These are phyloP conservation scores for Acheta domesticus DNA, from an alignment of 2,888 invertebrate genomes.

Conservation along the genomic window DNA sequence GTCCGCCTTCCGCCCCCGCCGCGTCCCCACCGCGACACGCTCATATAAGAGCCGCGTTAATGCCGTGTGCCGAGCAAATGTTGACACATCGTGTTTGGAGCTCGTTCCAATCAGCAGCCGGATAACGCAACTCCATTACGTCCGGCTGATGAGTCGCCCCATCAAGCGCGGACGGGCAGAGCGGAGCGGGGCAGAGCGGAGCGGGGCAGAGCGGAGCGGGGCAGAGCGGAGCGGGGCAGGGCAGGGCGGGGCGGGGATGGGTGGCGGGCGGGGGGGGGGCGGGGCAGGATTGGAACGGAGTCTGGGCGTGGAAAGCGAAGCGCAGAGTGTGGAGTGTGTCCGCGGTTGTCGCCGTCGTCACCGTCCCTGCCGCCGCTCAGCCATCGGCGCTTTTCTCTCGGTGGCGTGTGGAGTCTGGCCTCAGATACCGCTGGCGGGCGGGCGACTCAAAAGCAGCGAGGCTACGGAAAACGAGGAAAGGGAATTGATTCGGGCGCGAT, in stretches of 20 bases:
- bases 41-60: constrained; percentile 18
- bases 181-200: neutral
- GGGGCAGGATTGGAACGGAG: neutral
- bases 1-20: neutral
- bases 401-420: too few relatives aligned
- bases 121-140: constrained; percentile 18
- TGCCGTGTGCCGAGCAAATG: constrained; percentile 18
- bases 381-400: too few relatives aligned
- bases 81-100: constrained; percentile 18
- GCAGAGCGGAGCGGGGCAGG: neutral
- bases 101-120: constrained; percentile 18
- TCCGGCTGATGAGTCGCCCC: constrained; percentile 9
- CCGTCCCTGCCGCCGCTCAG: too few relatives aligned
- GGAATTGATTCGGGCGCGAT: too few relatives aligned
- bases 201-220: neutral
- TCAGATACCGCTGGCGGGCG: too few relatives aligned
- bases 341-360: too few relatives aligned
- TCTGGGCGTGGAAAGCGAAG: neutral
- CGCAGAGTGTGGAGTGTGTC: neutral
- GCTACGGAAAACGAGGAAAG: too few relatives aligned
- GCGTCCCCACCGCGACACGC: constrained; percentile 18
- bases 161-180: neutral
- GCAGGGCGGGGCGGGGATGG: neutral
- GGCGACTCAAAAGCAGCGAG: too few relatives aligned
- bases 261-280: too few relatives aligned